Conservation (phyloP, 2,888 invertebrate genomes). For the Ceriagrion tenellum region DNA sequence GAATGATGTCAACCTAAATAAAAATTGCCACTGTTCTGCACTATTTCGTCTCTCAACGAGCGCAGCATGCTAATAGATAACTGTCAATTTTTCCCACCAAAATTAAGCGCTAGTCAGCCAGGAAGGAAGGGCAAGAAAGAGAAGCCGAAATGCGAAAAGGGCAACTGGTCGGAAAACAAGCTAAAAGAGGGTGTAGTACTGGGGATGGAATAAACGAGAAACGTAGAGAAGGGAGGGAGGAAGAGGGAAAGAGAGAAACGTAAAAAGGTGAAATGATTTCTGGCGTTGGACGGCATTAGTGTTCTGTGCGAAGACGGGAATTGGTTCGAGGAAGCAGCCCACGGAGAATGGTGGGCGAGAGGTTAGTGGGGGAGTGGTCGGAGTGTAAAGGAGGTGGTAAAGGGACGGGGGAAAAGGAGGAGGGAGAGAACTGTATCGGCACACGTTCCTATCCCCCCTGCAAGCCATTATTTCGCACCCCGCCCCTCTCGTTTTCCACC, state of each 20-base stretch:
- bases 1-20: no score
- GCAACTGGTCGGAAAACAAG: no score
- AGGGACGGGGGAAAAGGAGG: not conserved
- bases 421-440: not conserved
- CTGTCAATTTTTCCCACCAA: no score
- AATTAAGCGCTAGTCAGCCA: no score
- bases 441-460: not conserved
- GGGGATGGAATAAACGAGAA: not conserved
- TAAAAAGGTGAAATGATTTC: constrained; percentile 38
- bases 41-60: no score
- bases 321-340: not conserved
- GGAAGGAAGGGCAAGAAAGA: no score
- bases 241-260: constrained; percentile 23
- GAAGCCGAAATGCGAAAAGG: no score
- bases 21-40: no score
- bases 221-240: not conserved
- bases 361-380: not conserved
- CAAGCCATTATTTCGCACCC: not conserved
- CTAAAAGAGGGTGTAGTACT: not conserved
- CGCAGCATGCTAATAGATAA: no score
- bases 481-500: not conserved
- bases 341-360: not conserved
- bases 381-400: not conserved
- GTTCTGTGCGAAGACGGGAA: constrained; percentile 17
- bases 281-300: constrained; percentile 56